These are phyloP conservation scores for Leptinotarsa haldemani DNA, from an alignment of 2,888 invertebrate genomes.

Conservation along the genomic window DNA sequence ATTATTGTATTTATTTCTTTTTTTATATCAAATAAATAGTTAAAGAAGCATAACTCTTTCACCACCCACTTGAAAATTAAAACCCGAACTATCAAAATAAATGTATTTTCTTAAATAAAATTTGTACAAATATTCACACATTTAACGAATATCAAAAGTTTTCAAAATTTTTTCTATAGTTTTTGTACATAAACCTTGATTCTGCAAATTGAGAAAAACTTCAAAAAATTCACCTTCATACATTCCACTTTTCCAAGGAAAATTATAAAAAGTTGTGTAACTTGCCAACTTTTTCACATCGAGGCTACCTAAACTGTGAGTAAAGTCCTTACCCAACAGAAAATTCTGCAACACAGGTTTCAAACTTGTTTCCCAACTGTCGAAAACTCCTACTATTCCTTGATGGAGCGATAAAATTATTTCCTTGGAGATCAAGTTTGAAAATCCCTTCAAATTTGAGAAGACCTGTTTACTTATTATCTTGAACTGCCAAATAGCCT, in stretches of 20 bases:
- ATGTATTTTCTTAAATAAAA: constrained; percentile 11
- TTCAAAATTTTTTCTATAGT: constrained; percentile 43
- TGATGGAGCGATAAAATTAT: constrained; percentile 74
- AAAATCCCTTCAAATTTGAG: constrained; percentile 51
- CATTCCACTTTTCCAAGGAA: constrained; percentile 65
- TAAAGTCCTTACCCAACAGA: constrained; percentile 65
- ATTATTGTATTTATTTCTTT: constrained; percentile 54
- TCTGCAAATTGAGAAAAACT: constrained; percentile 51
- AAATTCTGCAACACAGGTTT: constrained; percentile 65
- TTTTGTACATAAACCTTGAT: constrained; percentile 33
- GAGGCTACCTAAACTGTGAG: constrained; percentile 57
- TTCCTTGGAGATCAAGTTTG: constrained; percentile 71
- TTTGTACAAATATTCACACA: background rate
- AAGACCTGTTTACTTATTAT: constrained; percentile 70
- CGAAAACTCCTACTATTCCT: constrained; percentile 68
- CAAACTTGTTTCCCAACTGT: constrained; percentile 68
- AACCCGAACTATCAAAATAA: constrained; percentile 28
- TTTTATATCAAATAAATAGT: constrained; percentile 54
- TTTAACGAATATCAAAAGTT: constrained; percentile 21
- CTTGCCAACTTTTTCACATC: constrained; percentile 66
- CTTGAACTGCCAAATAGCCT: constrained; percentile 82
- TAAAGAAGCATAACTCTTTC: constrained; percentile 19
- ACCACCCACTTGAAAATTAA: background rate
- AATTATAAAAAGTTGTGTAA: constrained; percentile 72
- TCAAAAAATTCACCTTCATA: constrained; percentile 57